These are phyloP conservation scores for Myopa tessellatipennis DNA, from an alignment of 2,888 invertebrate species.

Conservation along the genomic window DNA sequence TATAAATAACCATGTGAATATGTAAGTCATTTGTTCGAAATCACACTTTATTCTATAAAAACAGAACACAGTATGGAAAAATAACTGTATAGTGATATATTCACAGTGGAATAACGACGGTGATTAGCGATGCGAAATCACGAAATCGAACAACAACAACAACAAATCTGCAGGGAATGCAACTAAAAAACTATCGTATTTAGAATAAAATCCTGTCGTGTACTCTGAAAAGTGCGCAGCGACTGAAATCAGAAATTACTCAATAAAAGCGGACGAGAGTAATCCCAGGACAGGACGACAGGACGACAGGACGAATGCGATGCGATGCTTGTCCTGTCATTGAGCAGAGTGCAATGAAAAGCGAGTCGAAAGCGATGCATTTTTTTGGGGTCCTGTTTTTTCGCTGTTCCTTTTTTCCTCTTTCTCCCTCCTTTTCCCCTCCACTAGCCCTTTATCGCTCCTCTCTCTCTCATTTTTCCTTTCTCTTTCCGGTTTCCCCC, in stretches of 20 bases:
- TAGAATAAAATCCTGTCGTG: neutral
- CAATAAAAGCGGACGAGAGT: slow-evolving; percentile 25
- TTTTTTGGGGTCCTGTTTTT: neutral
- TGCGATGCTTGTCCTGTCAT: slow-evolving; percentile 6
- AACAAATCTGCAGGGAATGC: neutral
- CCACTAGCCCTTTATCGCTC: neutral
- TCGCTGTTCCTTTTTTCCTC: neutral
- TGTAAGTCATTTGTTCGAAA: no score
- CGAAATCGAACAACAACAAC: neutral
- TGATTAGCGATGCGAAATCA: neutral
- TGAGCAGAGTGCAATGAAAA: neutral
- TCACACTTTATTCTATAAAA: no score
- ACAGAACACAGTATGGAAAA: no score
- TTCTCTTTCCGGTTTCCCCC: neutral
- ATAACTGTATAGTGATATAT: no score
- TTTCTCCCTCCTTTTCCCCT: neutral
- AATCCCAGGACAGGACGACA: slow-evolving; percentile 21
- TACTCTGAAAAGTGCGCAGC: neutral
- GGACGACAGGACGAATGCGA: slow-evolving; percentile 3
- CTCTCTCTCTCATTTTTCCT: neutral
- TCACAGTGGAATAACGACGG: no score
- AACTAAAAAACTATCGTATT: neutral
- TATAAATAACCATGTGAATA: no score
- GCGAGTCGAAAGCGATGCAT: neutral
- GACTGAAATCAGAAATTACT: slow-evolving; percentile 29